phyloP scores from a whole-genome alignment of 1,140 invertebrate genomes.

The Helicoverpa armigera region DNA sequence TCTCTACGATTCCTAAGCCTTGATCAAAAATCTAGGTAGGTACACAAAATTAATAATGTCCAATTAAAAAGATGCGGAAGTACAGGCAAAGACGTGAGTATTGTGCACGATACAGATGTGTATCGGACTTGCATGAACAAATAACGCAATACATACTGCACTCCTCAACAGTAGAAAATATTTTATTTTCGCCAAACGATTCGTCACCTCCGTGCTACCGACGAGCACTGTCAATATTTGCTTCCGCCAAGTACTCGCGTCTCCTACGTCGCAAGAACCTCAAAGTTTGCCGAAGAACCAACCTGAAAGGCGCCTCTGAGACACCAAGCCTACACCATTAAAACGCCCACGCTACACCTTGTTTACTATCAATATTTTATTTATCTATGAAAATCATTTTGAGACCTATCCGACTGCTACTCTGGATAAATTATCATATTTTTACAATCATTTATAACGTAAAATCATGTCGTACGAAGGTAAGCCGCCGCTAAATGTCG shows the following conservation, averaged over 20 bases:
- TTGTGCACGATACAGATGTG: conserved; percentile 42
- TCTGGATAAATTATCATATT: conserved; percentile 29
- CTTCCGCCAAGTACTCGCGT: conserved; percentile 42
- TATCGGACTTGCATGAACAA: conserved; percentile 29
- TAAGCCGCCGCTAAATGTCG: conserved; percentile 1
- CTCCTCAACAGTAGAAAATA: conserved; percentile 9
- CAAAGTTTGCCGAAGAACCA: conserved; percentile 53
- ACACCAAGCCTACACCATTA: conserved; percentile 48
- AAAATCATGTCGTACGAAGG: not conserved
- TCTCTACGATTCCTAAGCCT: not conserved
- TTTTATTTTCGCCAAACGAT: conserved; percentile 39
- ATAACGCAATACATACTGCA: conserved; percentile 8
- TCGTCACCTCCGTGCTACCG: conserved; percentile 40
- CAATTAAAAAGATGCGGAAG: conserved; percentile 46
- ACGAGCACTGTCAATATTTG: conserved; percentile 68
- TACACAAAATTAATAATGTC: conserved; percentile 22
- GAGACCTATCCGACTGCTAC: conserved; percentile 16
- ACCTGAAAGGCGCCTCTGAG: conserved; percentile 71
- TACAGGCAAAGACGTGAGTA: conserved; percentile 36
- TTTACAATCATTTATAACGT: conserved; percentile 18
- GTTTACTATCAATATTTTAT: conserved; percentile 51
- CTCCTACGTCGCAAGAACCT: conserved; percentile 24
- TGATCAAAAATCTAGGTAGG: conserved; percentile 33
- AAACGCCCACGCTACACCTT: conserved; percentile 47
- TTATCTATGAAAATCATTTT: conserved; percentile 29